Base-by-base conservation (phyloP, 92 coral and sea anemone species). In the Pocillopora grandis region DNA sequence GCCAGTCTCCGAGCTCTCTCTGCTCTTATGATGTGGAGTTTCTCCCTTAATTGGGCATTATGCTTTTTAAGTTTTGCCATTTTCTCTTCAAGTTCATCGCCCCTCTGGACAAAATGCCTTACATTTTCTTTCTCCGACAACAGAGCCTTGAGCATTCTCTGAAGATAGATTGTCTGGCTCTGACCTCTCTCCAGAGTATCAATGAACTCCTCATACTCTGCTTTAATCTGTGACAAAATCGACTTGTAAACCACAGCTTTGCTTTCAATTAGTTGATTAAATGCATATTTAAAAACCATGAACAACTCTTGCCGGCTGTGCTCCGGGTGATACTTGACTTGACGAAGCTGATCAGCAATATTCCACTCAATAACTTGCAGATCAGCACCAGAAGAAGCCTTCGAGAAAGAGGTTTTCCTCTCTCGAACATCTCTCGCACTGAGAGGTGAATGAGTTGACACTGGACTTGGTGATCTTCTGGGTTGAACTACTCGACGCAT, bases 181-280 rank as follows among this genome's bases (percentile, higher is more conserved):
- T 91, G 95, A 18, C 99, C 99, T 74, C 92, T 94, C 63, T 94
- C 98, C 63, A 96, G 75, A 64, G 98, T 95, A 64, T 80, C 90
- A 58, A 96, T 91, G 52, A 95, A 88, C 62, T 90, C 90, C 75
- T 94, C 94, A 74, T 90, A 96, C 75, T 96, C 98, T 3, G 95
- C 97, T 80, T 96, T 96, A 20, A 96, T 84, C 20, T 90, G 91
- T 6, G 99, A 80, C 59, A 96, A 79, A 31, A 94, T 62, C 48
- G 94, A 76, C 85, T 96, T 96, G 84, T 84, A 96, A 17, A 93
- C 91, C 10, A 85, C 93, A 60, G 94, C 90, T 76, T 94, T 93
- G 64, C 80, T 80, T 73, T 92, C 98, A 5, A 96, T 88, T 57
- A 96, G 72, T 87, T 94, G 95, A 71, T 92, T 97, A 76, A 96